phyloP scores from a whole-genome alignment of 2,888 invertebrate species.

The Drosophila lutescens region DNA sequence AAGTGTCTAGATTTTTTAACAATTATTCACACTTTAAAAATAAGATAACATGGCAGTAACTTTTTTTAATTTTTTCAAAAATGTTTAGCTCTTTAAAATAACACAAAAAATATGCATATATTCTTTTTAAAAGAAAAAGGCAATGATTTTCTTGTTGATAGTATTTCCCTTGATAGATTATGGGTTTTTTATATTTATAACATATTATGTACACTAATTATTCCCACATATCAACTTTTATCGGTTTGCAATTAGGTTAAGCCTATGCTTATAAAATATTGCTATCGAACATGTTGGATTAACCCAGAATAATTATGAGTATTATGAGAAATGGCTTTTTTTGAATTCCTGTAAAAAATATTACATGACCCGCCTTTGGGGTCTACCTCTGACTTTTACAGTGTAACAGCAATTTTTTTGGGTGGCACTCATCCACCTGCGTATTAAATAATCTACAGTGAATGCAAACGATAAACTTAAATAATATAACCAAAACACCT shows the following conservation, averaged over 20 bases:
- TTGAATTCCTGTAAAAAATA: no score
- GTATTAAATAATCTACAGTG: slow-evolving; percentile 58
- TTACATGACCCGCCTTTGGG: no score
- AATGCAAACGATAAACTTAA: slow-evolving; percentile 61
- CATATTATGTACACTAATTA: neutral
- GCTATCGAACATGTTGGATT: neutral
- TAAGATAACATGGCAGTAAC: neutral
- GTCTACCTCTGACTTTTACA: slow-evolving; percentile 24
- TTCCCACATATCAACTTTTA: neutral
- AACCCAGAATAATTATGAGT: no score
- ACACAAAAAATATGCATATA: no score
- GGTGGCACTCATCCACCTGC: slow-evolving; percentile 29
- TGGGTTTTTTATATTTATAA: neutral
- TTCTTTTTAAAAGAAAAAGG: no score
- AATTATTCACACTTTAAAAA: neutral
- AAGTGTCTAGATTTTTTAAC: neutral
- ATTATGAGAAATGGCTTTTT: no score
- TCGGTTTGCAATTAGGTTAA: neutral
- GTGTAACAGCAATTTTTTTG: slow-evolving; percentile 45
- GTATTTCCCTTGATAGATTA: neutral
- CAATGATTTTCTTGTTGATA: neutral
- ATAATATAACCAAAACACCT: slow-evolving; percentile 71
- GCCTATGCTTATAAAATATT: neutral
- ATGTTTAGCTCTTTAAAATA: no score
- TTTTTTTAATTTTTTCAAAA: no score